Evolutionary conservation across 2,888 invertebrate genomes (phyloP).

Genomic region (Agelastica alni): DNA sequence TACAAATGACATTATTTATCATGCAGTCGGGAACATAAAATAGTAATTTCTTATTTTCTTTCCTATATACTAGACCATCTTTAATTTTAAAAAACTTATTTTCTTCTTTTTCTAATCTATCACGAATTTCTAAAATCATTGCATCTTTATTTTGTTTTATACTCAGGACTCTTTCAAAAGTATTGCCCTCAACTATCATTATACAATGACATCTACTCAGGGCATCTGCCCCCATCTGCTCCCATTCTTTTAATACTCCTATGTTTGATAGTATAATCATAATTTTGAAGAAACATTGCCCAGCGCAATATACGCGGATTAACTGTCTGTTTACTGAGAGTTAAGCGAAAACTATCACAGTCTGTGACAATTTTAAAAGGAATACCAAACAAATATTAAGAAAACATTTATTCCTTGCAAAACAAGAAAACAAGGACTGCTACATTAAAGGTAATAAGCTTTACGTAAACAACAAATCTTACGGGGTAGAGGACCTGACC

Average conservation of each 20-base stretch:
- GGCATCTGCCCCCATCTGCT: conserved; percentile 24
- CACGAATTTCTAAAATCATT: too few species aligned
- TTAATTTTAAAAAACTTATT: conserved; percentile 13
- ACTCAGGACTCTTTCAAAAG: conserved; percentile 14
- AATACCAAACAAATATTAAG: too few species aligned
- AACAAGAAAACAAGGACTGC: too few species aligned
- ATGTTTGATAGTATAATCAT: conserved; percentile 19
- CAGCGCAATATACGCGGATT: conserved; percentile 22
- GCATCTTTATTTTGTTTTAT: conserved; percentile 16
- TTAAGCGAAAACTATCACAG: too few species aligned
- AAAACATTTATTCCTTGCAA: too few species aligned
- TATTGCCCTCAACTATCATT: conserved; percentile 18
- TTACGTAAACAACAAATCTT: too few species aligned
- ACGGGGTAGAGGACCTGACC: too few species aligned
- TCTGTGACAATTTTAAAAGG: conserved; percentile 23
- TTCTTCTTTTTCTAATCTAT: conserved; percentile 13
- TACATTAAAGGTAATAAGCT: too few species aligned
- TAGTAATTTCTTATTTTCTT: conserved; percentile 6
- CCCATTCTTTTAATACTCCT: conserved; percentile 11
- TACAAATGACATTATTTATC: conserved; percentile 38
- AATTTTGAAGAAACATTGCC: conserved; percentile 23
- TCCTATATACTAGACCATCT: conserved; percentile 20
- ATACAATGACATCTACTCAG: conserved; percentile 12
- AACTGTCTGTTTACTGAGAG: conserved; percentile 19
- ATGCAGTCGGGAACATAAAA: conserved; percentile 35